Evolutionary conservation across 37 sponge, comb jelly and placozoan species (phyloP).

Genomic region (Haliclona indistincta): DNA sequence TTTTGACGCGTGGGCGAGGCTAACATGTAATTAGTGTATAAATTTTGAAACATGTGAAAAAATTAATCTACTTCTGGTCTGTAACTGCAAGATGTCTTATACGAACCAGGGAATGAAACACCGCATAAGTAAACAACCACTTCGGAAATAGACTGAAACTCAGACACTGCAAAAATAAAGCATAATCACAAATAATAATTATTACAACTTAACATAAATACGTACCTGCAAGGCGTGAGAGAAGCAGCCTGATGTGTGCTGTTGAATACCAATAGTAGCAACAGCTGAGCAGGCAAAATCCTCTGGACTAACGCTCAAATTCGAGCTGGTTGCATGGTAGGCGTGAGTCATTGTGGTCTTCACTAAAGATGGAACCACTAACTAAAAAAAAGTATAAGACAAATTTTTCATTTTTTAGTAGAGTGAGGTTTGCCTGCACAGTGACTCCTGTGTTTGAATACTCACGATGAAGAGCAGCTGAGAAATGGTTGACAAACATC

Average conservation of each 20-base stretch:
- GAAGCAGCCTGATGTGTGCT: neutral
- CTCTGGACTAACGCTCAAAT: conserved; percentile 18
- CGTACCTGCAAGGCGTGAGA: neutral
- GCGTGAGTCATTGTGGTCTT: conserved; percentile 8
- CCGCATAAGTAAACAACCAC: no score
- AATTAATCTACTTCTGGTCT: no score
- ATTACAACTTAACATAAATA: no score
- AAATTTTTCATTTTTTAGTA: no score
- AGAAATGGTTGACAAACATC: conserved; percentile 23
- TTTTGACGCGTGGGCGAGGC: no score
- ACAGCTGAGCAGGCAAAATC: conserved; percentile 22
- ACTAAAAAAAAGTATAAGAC: neutral
- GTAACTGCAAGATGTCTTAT: no score
- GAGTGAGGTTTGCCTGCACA: conserved; percentile 16
- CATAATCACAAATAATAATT: no score
- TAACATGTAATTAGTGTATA: no score
- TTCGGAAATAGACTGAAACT: no score
- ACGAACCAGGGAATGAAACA: no score
- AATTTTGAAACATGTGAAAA: no score
- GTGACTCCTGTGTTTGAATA: conserved; percentile 5
- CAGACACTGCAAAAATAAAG: no score
- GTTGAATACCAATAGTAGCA: conserved; percentile 41
- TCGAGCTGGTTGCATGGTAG: neutral
- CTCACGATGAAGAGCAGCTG: conserved; percentile 5
- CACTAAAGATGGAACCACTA: conserved; percentile 23